These are phyloP conservation scores for Lamellibrachia columna DNA, from an alignment of 2,888 invertebrate species.

Conservation along the genomic window DNA sequence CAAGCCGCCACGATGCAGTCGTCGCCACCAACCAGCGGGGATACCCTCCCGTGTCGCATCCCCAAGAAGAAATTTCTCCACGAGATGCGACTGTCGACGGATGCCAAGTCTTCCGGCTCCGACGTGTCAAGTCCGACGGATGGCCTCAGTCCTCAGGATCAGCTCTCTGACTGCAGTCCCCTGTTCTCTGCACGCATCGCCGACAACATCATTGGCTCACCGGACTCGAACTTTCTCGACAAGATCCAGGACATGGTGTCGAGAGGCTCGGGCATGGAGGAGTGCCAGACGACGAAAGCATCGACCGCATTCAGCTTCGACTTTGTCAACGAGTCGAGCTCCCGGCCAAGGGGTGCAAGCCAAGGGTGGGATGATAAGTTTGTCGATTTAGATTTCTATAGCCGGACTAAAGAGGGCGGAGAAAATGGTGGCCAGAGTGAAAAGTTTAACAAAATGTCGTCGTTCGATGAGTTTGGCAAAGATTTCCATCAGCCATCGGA, in stretches of 20 bases:
- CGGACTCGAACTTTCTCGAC: slow-evolving; percentile 19
- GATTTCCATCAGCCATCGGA: neutral
- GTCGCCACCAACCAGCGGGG: neutral
- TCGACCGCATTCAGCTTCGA: neutral
- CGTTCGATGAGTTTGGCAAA: neutral
- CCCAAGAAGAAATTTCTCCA: slow-evolving; percentile 26
- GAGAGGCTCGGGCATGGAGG: neutral
- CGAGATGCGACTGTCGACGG: slow-evolving; percentile 22
- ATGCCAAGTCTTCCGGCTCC: neutral
- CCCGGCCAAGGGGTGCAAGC: neutral
- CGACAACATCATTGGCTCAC: neutral
- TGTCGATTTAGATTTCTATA: slow-evolving; percentile 12
- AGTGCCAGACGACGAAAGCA: neutral
- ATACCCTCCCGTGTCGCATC: slow-evolving; percentile 20
- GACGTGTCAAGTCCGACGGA: neutral
- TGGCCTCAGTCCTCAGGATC: slow-evolving; percentile 1
- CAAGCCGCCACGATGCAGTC: neutral
- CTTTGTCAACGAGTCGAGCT: neutral
- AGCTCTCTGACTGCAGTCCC: neutral
- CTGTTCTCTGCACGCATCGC: slow-evolving; percentile 23
- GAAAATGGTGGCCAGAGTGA: neutral
- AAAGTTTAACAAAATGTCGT: too few relatives aligned
- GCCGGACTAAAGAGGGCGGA: neutral
- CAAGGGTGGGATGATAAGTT: neutral
- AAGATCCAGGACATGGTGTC: neutral